These are phyloP conservation scores for Xenopus borealis DNA, from an alignment of 2,113 vertebrate genomes.

Conservation along the genomic window DNA sequence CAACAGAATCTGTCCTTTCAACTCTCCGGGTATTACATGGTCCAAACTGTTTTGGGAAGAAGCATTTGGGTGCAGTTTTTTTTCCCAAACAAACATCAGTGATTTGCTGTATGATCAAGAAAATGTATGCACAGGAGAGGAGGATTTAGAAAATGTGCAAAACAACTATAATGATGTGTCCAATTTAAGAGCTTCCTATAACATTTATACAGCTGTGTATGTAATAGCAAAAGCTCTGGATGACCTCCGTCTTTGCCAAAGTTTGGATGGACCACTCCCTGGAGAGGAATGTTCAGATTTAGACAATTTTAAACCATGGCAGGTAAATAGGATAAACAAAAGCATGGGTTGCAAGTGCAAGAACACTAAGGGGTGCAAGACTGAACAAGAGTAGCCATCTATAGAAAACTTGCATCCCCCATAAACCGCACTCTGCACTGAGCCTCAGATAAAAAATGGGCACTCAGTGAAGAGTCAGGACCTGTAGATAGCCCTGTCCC, in stretches of 20 bases:
- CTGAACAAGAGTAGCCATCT: too few species aligned
- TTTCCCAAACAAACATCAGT: neutral
- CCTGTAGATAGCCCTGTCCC: too few species aligned
- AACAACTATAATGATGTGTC: constrained; percentile 25
- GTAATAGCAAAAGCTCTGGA: constrained; percentile 43
- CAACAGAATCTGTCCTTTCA: neutral
- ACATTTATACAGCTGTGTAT: constrained; percentile 21
- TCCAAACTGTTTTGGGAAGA: constrained; percentile 32
- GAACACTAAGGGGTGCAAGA: too few species aligned
- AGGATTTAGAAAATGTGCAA: constrained; percentile 9
- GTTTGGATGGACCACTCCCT: neutral
- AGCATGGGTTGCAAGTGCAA: too few species aligned
- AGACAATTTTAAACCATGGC: constrained; percentile 32
- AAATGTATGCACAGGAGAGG: neutral
- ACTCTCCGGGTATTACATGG: constrained; percentile 30
- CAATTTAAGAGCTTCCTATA: neutral
- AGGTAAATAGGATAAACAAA: constrained; percentile 28
- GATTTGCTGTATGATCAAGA: neutral
- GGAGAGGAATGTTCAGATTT: neutral
- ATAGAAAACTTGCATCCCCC: too few species aligned
- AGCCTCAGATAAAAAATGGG: too few species aligned
- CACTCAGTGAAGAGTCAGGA: too few species aligned
- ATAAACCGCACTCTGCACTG: too few species aligned
- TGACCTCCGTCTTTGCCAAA: constrained; percentile 17
- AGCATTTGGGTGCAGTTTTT: constrained; percentile 27